phyloP scores from a whole-genome alignment of 2,797 vertebrate species.

The Numenius phaeopus region DNA sequence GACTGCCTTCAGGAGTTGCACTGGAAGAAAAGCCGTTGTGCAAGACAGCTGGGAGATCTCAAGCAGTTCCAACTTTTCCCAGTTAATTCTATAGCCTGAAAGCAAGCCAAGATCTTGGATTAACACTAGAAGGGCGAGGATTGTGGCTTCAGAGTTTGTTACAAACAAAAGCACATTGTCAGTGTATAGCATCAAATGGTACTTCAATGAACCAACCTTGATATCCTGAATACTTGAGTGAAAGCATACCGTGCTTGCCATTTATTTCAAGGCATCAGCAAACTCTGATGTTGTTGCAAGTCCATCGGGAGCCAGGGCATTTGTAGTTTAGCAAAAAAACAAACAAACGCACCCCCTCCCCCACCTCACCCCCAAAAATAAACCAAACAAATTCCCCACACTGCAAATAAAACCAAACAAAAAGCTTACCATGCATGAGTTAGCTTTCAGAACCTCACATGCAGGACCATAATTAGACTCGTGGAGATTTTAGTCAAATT shows the following conservation, averaged over 20 bases:
- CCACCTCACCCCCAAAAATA: no score
- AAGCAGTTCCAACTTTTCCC: slow-evolving; percentile 67
- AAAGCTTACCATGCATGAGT: background rate
- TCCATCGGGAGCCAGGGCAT: background rate
- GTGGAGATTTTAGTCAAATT: background rate
- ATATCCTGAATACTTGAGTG: slow-evolving; percentile 57
- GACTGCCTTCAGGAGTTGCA: slow-evolving; percentile 61
- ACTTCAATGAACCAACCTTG: slow-evolving; percentile 57
- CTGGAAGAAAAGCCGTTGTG: slow-evolving; percentile 58
- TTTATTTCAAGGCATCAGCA: slow-evolving; percentile 47
- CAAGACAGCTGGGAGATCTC: slow-evolving; percentile 71
- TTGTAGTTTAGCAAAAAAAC: slow-evolving; percentile 2
- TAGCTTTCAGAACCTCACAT: background rate
- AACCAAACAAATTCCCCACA: background rate
- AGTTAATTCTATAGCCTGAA: slow-evolving; percentile 76
- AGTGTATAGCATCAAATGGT: slow-evolving; percentile 63
- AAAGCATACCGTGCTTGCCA: slow-evolving; percentile 14
- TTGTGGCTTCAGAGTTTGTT: slow-evolving; percentile 66
- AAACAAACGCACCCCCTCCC: background rate
- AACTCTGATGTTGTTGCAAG: slow-evolving; percentile 29
- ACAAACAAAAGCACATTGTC: slow-evolving; percentile 74
- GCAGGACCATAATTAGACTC: background rate
- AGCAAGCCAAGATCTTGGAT: slow-evolving; percentile 74
- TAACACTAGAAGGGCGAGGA: slow-evolving; percentile 72
- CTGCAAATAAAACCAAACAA: background rate